Conservation (phyloP, 1,140 invertebrate species). For the Fopius arisanus region DNA sequence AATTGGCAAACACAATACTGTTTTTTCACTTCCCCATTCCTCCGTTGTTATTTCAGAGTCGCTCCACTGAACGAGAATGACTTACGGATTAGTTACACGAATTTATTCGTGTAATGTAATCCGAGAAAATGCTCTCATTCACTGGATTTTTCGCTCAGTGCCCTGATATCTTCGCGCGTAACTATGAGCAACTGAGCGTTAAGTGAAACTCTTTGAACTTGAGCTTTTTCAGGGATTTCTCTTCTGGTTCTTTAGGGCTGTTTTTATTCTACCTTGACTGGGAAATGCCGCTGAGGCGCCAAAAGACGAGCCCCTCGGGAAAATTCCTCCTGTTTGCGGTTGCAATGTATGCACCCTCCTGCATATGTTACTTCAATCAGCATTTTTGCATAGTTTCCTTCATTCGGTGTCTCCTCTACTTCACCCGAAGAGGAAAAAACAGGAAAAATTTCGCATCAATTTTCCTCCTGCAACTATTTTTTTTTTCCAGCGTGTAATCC, state of each 20-base stretch:
- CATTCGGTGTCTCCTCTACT: background rate
- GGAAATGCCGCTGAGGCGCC: slow-evolving; percentile 20
- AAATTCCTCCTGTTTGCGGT: slow-evolving; percentile 45
- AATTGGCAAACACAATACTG: background rate
- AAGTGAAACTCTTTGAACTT: slow-evolving; percentile 3
- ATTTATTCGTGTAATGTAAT: slow-evolving; percentile 10
- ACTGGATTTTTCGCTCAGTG: background rate
- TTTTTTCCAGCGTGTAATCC: too few relatives aligned
- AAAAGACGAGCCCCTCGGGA: slow-evolving; percentile 28
- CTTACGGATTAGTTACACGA: slow-evolving; percentile 45
- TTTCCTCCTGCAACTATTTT: background rate
- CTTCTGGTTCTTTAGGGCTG: background rate
- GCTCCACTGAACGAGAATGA: slow-evolving; percentile 42
- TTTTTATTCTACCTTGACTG: slow-evolving; percentile 16
- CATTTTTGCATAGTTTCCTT: background rate
- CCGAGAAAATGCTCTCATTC: background rate
- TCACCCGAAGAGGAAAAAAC: background rate
- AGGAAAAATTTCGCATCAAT: background rate
- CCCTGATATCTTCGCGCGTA: background rate
- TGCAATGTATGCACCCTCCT: slow-evolving; percentile 54
- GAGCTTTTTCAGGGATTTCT: background rate
- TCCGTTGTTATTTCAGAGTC: background rate
- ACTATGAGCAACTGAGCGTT: background rate
- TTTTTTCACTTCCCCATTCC: background rate
- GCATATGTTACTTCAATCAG: slow-evolving; percentile 21